phyloP scores from a whole-genome alignment of 1,140 invertebrate genomes.

The Polypedilum pembai region DNA sequence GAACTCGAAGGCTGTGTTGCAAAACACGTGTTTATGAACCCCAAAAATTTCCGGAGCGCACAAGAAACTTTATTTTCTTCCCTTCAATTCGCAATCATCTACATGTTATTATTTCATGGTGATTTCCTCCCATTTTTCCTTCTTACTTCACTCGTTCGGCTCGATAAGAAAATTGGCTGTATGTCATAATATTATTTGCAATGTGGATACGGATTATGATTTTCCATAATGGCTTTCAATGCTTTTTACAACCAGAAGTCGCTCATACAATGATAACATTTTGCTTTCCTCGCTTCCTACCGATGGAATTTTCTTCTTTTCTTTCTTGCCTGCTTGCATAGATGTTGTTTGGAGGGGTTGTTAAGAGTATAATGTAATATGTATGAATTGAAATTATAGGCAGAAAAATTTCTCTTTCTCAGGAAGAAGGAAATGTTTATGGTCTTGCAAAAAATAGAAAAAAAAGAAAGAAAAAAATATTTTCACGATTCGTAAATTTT shows the following conservation, averaged over 20 bases:
- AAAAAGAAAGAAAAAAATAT: background rate
- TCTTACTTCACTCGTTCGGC: background rate
- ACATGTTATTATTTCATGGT: conserved; percentile 9
- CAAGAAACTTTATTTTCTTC: background rate
- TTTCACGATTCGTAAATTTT: conserved; percentile 13
- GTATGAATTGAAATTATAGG: conserved; percentile 9
- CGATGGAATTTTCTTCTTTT: conserved; percentile 1
- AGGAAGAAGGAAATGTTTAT: conserved; percentile 13
- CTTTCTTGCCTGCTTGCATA: background rate
- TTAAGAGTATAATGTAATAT: background rate
- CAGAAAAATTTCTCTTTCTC: background rate
- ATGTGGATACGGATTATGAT: conserved; percentile 28
- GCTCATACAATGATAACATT: conserved; percentile 25
- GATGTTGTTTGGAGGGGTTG: background rate
- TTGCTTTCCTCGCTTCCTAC: background rate
- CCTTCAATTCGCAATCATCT: conserved; percentile 1
- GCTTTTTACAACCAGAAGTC: conserved; percentile 28
- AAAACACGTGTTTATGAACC: conserved; percentile 28
- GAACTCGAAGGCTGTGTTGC: background rate
- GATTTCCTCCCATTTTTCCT: background rate
- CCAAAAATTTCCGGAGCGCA: conserved; percentile 21
- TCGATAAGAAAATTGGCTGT: conserved; percentile 27
- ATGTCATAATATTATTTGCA: conserved; percentile 26
- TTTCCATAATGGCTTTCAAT: conserved; percentile 26
- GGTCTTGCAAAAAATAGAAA: background rate